These are phyloP conservation scores for Drosophila mettleri DNA, from an alignment of 2,888 invertebrate species.

Conservation along the genomic window DNA sequence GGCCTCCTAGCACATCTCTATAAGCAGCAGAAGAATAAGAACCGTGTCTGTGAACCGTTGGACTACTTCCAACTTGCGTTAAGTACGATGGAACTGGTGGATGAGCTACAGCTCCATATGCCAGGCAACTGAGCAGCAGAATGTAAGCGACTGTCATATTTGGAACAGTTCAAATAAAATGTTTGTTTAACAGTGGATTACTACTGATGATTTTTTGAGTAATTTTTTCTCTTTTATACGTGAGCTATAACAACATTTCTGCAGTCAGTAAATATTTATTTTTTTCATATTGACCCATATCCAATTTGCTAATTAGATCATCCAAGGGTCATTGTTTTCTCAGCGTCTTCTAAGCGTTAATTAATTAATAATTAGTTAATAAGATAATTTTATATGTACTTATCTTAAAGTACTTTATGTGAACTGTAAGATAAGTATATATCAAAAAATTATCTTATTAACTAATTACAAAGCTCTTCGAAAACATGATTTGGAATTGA, in stretches of 20 bases:
- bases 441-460: background rate
- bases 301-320: constrained; percentile 14
- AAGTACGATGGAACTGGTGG: constrained; percentile 17
- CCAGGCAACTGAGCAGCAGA: constrained; percentile 32
- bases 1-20: background rate
- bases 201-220: constrained; percentile 42
- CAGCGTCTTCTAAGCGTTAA: too few relatives aligned
- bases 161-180: background rate
- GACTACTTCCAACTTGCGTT: constrained; percentile 14
- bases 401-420: background rate
- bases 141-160: constrained; percentile 28
- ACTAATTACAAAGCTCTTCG: constrained; percentile 5
- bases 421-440: background rate
- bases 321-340: too few relatives aligned
- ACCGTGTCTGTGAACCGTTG: background rate
- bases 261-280: constrained; percentile 14
- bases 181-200: constrained; percentile 18
- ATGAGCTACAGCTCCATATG: constrained; percentile 24
- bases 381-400: too few relatives aligned
- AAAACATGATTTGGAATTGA: background rate
- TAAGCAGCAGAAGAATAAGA: background rate
- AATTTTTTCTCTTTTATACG: constrained; percentile 48
- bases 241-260: constrained; percentile 14
- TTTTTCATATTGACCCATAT: background rate
- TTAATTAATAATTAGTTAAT: too few relatives aligned